Base-by-base conservation (phyloP, 2,113 vertebrate species). In the Dasyprocta punctata region DNA sequence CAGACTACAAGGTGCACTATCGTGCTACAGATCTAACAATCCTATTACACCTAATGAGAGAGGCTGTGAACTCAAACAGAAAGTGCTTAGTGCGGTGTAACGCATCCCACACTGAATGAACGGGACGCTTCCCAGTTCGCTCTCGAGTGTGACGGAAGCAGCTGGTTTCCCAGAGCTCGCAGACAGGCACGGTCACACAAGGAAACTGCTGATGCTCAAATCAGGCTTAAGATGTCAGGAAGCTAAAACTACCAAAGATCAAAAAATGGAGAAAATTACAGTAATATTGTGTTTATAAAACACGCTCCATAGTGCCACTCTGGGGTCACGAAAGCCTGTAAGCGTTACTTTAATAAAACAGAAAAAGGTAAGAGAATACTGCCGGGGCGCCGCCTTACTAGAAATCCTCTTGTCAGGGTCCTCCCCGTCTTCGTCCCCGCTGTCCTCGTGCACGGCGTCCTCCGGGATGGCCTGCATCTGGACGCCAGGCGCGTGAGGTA, bases 391-490 rank as follows among this genome's bases (percentile, higher is more conserved):
- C 92, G 58, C 85, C 98, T 99, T 99, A 99, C 99, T 99, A 94
- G 99, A 99, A 98, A 99, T 98, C 83, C 99, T 99, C 97, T 99
- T 99, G 95, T 99, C 99, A 47, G 99, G 99, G 95, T 99, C 99
- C 98, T 99, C 99, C 2, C 98, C 99, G 97, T 99, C 99, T 94
- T 99, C 99, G 81, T 99, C 99, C 78, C 99, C 99, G 19, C 98
- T 99, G 77, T 99, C 99, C 56, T 99, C 99, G 67, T 99, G 99
- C 95, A 99, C 98, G 83, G 99, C 99, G 94, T 99, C 99, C 86
- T 99, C 99, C 1, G 99, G 99, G 96, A 99, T 99, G 88, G 99
- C 99, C 95, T 99, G 99, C 99, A 99, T 99, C 97, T 99, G 99
- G 7, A 99, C 99, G 0, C 99, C 99, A 36, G 99, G 99, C 22